A percentile compares a stretch with the other conserved stretches of the same genome.
Conservation (phyloP, 1,140 invertebrate genomes). For the Nymphalis io region DNA sequence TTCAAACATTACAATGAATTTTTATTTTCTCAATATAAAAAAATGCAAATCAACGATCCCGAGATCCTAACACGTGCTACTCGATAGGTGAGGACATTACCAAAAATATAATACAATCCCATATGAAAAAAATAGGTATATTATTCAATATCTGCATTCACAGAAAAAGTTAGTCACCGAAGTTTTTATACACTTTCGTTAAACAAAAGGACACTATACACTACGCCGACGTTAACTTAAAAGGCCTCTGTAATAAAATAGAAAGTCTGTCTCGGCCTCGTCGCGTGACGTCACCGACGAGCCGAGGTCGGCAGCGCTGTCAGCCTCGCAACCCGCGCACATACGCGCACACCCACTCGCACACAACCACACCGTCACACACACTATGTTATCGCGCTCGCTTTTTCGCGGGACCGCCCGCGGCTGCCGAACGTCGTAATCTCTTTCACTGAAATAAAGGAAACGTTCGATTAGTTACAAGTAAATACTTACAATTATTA, state of each 20-base stretch:
- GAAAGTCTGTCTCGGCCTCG: slow-evolving; percentile 40
- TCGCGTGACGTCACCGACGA: slow-evolving; percentile 16
- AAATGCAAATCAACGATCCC: slow-evolving; percentile 5
- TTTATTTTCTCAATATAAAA: slow-evolving; percentile 7
- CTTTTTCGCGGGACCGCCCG: slow-evolving; percentile 63
- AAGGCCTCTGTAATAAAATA: slow-evolving; percentile 52
- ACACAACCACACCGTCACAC: slow-evolving; percentile 25
- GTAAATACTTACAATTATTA: background rate
- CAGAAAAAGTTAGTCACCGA: slow-evolving; percentile 48
- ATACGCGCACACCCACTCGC: slow-evolving; percentile 35
- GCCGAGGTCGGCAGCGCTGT: slow-evolving; percentile 23
- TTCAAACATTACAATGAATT: slow-evolving; percentile 8
- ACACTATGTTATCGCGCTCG: slow-evolving; percentile 62
- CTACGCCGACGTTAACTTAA: slow-evolving; percentile 41
- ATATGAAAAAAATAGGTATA: slow-evolving; percentile 31
- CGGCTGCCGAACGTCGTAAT: slow-evolving; percentile 69
- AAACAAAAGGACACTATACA: slow-evolving; percentile 31
- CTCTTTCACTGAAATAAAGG: slow-evolving; percentile 70
- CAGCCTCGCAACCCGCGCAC: slow-evolving; percentile 31
- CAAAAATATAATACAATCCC: slow-evolving; percentile 40
- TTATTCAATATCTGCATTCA: slow-evolving; percentile 35
- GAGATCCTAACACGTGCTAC: background rate
- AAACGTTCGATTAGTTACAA: slow-evolving; percentile 1
- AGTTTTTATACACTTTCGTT: slow-evolving; percentile 34
- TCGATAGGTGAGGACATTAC: slow-evolving; percentile 24